Evolutionary conservation across 2,113 vertebrate species (phyloP), one percentile per base, ranked within the genome.

Genomic region (Lepisosteus oculatus): DNA sequence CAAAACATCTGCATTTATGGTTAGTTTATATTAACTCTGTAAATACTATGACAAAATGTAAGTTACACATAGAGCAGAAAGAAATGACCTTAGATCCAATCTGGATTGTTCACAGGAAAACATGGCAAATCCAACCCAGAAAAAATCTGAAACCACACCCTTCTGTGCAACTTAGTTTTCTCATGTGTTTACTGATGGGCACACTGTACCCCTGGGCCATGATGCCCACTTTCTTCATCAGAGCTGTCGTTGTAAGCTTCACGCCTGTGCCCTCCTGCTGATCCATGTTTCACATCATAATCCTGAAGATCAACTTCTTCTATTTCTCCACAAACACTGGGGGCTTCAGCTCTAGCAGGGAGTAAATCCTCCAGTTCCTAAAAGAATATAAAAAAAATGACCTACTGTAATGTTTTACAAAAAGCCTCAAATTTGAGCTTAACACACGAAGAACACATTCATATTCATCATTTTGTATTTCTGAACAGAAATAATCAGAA

Each of bases 241-340:
- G 97, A 99, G 80, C 97, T 98, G 87, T 99, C 97, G 0, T 98
- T 97, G 72, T 99, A 99, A 14, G 96, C 97, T 84, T 98, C 97
- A 64, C 95, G 94, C 74, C 97, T 91, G 81, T 94, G 95, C 73
- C 95, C 93, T 41, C 95, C 90, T 72, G 93, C 92, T 9, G 93
- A 94, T 71, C 96, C 94, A 80, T 92, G 94, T 83, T 94, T 95
- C 75, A 81, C 91, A 82, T 99, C 97, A 69, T 94, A 97, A 79
- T 99, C 97, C 72, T 96, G 95, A 80, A 99, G 92, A 79, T 98
- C 97, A 61, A 97, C 97, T 75, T 99, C 97, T 81, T 99, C 97
- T 0, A 93, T 93, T 69, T 99, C 97, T 62, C 94, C 91, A 68
- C 93, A 91, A 59, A 98, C 89, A 51, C 90, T 92, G 6, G 94